Percentiles rank a stretch among this genome's conserved stretches.
Evolutionary conservation across 2,888 invertebrate species (phyloP).

Genomic region (Nasonovia ribisnigri): DNA sequence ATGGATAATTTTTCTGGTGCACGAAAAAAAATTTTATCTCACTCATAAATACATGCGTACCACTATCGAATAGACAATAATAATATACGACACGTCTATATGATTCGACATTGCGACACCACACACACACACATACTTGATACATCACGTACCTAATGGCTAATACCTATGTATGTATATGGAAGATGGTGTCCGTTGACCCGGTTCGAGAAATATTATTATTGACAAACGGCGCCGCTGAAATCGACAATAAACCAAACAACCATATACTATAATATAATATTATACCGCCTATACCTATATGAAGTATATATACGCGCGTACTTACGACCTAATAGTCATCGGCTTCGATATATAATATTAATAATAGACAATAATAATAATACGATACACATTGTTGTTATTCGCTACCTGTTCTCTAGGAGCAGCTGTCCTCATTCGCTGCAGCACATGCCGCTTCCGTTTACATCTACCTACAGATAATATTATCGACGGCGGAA

Average conservation of each 20-base stretch:
- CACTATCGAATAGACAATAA: background rate
- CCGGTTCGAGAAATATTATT: constrained; percentile 40
- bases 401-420: constrained; percentile 36
- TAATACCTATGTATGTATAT: background rate
- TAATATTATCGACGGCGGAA: background rate
- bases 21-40: background rate
- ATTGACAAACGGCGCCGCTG: constrained; percentile 43
- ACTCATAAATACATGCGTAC: background rate
- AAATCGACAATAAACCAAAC: constrained; percentile 17
- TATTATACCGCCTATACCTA: background rate
- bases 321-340: constrained; percentile 51
- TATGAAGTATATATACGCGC: background rate
- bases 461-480: background rate
- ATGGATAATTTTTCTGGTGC: background rate
- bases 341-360: background rate
- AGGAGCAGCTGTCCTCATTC: constrained; percentile 44
- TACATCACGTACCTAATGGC: background rate
- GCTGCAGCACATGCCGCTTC: constrained; percentile 17
- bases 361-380: background rate
- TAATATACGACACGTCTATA: background rate
- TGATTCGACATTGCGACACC: background rate
- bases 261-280: background rate
- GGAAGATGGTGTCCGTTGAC: constrained; percentile 32
- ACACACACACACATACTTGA: background rate
- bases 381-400: constrained; percentile 14